Percentiles rank a stretch among this genome's conserved stretches.
Evolutionary conservation across 2,888 invertebrate genomes (phyloP).

Genomic region (Hoplodrina blanda): DNA sequence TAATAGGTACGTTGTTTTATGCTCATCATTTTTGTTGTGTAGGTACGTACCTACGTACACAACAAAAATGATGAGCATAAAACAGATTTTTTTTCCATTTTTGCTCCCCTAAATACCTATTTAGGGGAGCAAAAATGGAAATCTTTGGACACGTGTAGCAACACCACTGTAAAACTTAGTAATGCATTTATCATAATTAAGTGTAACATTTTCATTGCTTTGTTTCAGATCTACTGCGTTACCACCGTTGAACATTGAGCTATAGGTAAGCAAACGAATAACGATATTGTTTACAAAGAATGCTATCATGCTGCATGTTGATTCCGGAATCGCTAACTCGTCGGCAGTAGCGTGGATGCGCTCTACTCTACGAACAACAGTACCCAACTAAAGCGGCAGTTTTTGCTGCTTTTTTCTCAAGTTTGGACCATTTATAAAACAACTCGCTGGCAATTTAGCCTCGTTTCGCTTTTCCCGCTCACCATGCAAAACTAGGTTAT

Average conservation of each 20-base stretch:
- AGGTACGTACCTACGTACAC: too few relatives aligned
- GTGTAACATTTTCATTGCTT: constrained; percentile 26
- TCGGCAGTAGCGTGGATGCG: constrained; percentile 21
- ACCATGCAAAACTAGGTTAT: constrained; percentile 79
- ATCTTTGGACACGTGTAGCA: too few relatives aligned
- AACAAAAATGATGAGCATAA: too few relatives aligned
- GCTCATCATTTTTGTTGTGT: too few relatives aligned
- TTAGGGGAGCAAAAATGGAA: too few relatives aligned
- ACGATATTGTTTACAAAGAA: constrained; percentile 40
- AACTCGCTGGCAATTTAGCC: constrained; percentile 74
- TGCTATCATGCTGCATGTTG: constrained; percentile 44
- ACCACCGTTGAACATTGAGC: constrained; percentile 42
- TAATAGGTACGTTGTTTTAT: too few relatives aligned
- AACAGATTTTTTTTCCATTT: too few relatives aligned
- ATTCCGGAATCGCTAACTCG: constrained; percentile 36
- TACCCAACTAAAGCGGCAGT: constrained; percentile 48
- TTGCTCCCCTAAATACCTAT: too few relatives aligned
- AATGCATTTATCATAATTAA: constrained; percentile 4
- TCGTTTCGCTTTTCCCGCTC: constrained; percentile 74
- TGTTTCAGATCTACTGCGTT: constrained; percentile 56
- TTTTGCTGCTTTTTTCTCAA: constrained; percentile 65
- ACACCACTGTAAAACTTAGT: constrained; percentile 12
- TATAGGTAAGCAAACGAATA: constrained; percentile 48
- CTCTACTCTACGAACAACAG: constrained; percentile 63
- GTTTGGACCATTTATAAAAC: constrained; percentile 71